Percentiles rank a stretch among this genome's conserved stretches.
phyloP scores from a whole-genome alignment of 2,888 invertebrate species.

The Drosophila histrio region DNA sequence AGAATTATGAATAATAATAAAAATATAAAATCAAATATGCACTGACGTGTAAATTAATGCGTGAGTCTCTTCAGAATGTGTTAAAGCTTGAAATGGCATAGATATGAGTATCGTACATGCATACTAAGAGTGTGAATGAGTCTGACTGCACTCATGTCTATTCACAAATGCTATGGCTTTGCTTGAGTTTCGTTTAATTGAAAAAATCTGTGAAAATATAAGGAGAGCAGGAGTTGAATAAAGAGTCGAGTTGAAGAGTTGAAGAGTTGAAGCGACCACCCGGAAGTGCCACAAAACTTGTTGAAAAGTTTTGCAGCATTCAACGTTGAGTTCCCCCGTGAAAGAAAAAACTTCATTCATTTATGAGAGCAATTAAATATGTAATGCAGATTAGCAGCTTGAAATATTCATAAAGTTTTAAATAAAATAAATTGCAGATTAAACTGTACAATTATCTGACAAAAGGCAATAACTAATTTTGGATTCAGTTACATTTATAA shows the following conservation, averaged over 20 bases:
- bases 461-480: neutral
- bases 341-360: slow-evolving; percentile 20
- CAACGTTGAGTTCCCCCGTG: neutral
- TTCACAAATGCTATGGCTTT: slow-evolving; percentile 1
- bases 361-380: slow-evolving; percentile 45
- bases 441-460: slow-evolving; percentile 2
- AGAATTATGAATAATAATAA: slow-evolving; percentile 58
- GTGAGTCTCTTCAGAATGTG: slow-evolving; percentile 38
- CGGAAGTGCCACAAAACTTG: slow-evolving; percentile 43
- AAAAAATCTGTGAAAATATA: slow-evolving; percentile 11
- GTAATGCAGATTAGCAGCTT: slow-evolving; percentile 38
- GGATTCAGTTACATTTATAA: neutral
- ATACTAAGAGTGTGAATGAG: no score
- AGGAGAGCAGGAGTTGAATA: slow-evolving; percentile 12
- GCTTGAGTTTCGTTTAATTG: neutral
- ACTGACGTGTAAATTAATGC: slow-evolving; percentile 70
- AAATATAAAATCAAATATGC: slow-evolving; percentile 67
- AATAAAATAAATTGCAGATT: slow-evolving; percentile 14
- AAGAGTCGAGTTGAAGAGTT: slow-evolving; percentile 14
- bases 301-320: slow-evolving; percentile 44
- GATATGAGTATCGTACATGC: slow-evolving; percentile 2
- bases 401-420: slow-evolving; percentile 39
- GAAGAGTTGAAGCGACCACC: slow-evolving; percentile 13
- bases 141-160: neutral
- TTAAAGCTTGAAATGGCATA: slow-evolving; percentile 36